Conservation (phyloP, 2,113 vertebrate genomes). For the Microtus pennsylvanicus region DNA sequence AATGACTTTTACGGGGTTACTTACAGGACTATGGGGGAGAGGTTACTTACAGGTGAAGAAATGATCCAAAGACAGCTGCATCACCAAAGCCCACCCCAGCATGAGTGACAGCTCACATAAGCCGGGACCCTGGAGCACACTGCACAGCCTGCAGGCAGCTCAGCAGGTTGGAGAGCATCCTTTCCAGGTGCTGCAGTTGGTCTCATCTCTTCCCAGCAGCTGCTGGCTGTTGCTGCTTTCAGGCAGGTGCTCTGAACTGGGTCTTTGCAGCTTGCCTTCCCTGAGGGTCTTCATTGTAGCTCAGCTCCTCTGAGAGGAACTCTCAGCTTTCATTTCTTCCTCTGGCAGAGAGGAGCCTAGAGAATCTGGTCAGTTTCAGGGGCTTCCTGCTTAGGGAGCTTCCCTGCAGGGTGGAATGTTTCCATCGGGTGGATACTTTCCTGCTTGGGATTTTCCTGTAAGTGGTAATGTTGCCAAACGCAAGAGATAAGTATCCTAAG, state of each 20-base stretch:
- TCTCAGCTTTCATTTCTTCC: neutral
- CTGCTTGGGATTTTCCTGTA: neutral
- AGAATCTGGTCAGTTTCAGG: neutral
- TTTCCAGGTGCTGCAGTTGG: neutral
- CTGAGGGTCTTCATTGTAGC: neutral
- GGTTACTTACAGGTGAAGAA: neutral
- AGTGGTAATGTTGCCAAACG: neutral
- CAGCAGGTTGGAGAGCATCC: neutral
- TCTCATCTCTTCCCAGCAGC: neutral
- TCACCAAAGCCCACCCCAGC: neutral
- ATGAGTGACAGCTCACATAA: neutral
- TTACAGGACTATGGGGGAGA: neutral
- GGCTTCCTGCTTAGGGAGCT: neutral
- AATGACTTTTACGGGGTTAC: neutral
- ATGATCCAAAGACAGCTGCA: neutral
- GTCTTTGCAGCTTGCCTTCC: neutral
- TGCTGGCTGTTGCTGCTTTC: neutral
- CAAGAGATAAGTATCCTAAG: rapidly evolving
- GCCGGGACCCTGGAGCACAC: neutral
- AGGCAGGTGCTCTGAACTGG: neutral
- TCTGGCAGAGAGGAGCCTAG: neutral
- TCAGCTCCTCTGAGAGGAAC: too few relatives aligned
- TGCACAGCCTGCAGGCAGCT: neutral
- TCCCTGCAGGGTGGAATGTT: neutral
- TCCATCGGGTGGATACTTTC: too few relatives aligned